Percentiles rank a stretch among this genome's conserved stretches.
These are phyloP conservation scores for Antechinus stuartii DNA, from an alignment of 2,113 vertebrate genomes.

Conservation along the genomic window DNA sequence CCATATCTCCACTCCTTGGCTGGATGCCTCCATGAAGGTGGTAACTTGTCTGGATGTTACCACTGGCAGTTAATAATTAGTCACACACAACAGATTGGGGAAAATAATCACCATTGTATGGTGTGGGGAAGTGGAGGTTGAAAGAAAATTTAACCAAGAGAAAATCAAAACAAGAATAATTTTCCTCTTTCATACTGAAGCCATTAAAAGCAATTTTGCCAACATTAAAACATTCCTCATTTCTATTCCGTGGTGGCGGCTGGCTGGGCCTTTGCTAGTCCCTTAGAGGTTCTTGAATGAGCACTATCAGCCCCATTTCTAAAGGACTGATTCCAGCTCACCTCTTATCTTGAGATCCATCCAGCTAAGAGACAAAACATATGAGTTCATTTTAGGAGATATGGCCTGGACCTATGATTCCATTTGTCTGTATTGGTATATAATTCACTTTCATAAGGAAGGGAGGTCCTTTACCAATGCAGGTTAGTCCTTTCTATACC, in stretches of 20 bases:
- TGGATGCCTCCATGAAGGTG: slow-evolving; percentile 50
- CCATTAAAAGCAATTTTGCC: slow-evolving; percentile 56
- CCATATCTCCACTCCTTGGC: slow-evolving; percentile 67
- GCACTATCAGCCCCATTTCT: slow-evolving; percentile 18
- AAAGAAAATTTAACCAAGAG: slow-evolving; percentile 25
- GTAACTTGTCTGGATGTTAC: slow-evolving; percentile 71
- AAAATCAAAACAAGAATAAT: slow-evolving; percentile 27
- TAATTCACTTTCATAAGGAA: background rate
- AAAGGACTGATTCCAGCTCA: slow-evolving; percentile 65
- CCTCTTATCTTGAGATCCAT: slow-evolving; percentile 10
- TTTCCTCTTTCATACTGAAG: slow-evolving; percentile 69
- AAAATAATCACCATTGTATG: slow-evolving; percentile 55
- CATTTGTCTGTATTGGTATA: background rate
- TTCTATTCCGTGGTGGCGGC: slow-evolving; percentile 19
- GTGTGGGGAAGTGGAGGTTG: background rate
- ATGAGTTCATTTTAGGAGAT: background rate
- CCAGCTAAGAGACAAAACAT: background rate
- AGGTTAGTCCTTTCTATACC: background rate
- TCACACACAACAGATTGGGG: slow-evolving; percentile 53
- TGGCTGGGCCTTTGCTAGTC: background rate
- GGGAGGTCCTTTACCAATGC: background rate
- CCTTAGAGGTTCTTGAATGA: background rate
- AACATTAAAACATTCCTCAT: slow-evolving; percentile 33
- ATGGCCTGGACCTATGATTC: background rate
- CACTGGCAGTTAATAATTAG: slow-evolving; percentile 71